Evolutionary conservation across 1,140 invertebrate species (phyloP), one percentile per base, ranked within the genome.

Genomic region (Arion vulgaris): DNA sequence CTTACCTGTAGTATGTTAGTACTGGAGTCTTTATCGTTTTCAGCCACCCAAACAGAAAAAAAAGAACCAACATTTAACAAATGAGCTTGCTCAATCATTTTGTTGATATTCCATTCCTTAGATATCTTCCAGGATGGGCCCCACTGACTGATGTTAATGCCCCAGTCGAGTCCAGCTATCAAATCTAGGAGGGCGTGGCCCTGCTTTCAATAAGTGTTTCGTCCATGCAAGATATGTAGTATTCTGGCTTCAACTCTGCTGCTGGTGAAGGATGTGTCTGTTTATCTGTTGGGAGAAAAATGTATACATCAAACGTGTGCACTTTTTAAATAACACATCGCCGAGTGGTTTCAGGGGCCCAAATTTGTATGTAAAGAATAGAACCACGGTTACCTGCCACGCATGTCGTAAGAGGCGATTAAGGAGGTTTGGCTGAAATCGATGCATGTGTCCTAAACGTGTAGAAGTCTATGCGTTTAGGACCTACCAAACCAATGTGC

Each of bases 211-310:
- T 95, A 0, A 96, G 98, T 88, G 97, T 97, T 0, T 94, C 94
- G 91, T 99, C 98, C 94, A 99, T 95, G 90, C 98, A 99, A 0
- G 98, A 98, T 82, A 95, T 93, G 91, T 98, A 99, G 92, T 98
- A 99, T 2, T 95, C 96, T 95, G 0, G 97, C 97, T 92, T 99
- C 68, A 94, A 93, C 90, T 99, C 97, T 0, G 97, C 96, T 94
- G 66, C 95, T 96, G 34, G 73, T 53, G 1, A 84, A 82, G 0
- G 69, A 66, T 13, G 83, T 82, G 23, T 84, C 73, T 28, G 82
- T 45, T 88, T 84, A 53, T 91, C 90, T 91, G 86, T 23, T 78
- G 82, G 81, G 45, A 26, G n/a, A 26, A n/a, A n/a, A n/a, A n/a
- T n/a, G n/a, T n/a, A n/a, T n/a, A n/a, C n/a, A n/a, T n/a, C n/a